Percentiles rank a stretch among this genome's conserved stretches.
Evolutionary conservation across 2,888 invertebrate species (phyloP).

Genomic region (Tetranychus truncatus): DNA sequence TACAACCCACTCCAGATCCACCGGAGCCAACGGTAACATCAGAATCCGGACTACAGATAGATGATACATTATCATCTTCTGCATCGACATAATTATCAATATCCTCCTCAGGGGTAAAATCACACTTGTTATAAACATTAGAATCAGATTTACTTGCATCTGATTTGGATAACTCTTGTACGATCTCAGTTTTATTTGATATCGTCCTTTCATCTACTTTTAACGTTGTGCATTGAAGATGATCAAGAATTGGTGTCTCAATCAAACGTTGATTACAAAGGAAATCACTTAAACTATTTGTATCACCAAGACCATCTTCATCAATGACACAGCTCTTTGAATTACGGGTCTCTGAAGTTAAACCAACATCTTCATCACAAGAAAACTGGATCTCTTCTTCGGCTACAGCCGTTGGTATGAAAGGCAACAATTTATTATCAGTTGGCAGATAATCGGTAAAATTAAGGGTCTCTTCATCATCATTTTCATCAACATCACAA

Average conservation of each 20-base stretch:
- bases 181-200: not conserved
- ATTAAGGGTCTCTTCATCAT: not conserved
- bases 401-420: slow-evolving; percentile 8
- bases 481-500: not conserved
- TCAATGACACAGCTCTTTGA: not conserved
- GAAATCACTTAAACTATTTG: slow-evolving; percentile 1
- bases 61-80: not conserved
- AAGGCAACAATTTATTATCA: slow-evolving; percentile 8
- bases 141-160: not conserved
- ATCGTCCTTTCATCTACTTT: not conserved
- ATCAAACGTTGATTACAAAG: slow-evolving; percentile 1
- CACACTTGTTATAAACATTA: not conserved
- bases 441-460: not conserved
- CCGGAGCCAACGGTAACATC: not conserved
- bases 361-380: slow-evolving; percentile 2
- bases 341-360: not conserved
- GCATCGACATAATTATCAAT: not conserved
- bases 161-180: not conserved
- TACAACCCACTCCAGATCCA: not conserved
- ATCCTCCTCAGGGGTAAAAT: not conserved
- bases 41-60: not conserved
- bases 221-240: not conserved
- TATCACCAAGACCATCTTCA: not conserved
- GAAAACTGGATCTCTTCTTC: slow-evolving; percentile 11
- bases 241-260: not conserved